Evolutionary conservation across 2,888 invertebrate genomes (phyloP).

Genomic region (Tenthredo livida): DNA sequence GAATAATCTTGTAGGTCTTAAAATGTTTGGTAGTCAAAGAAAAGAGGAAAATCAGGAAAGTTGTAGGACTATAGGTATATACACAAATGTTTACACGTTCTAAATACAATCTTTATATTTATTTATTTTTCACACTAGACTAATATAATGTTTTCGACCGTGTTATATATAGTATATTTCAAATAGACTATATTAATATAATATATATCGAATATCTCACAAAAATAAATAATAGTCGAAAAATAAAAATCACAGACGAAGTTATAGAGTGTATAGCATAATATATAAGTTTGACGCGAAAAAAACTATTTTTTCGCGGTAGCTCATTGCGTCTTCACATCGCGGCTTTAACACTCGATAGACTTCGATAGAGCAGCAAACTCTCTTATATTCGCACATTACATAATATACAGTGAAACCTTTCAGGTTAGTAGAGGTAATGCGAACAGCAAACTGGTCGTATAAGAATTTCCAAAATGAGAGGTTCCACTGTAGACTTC

Average conservation of each 20-base stretch:
- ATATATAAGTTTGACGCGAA: conserved; percentile 29
- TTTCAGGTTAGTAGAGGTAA: background rate
- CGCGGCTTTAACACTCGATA: conserved; percentile 5
- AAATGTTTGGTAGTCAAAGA: background rate
- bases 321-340: background rate
- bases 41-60: background rate
- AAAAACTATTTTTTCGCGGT: background rate
- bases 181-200: conserved; percentile 50
- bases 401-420: background rate
- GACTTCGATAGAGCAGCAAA: background rate
- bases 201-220: conserved; percentile 54
- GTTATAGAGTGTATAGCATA: conserved; percentile 37
- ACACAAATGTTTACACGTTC: conserved; percentile 5
- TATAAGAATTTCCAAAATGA: background rate
- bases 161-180: conserved; percentile 25
- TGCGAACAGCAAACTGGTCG: background rate
- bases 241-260: conserved; percentile 56
- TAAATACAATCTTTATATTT: conserved; percentile 49
- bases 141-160: conserved; percentile 42
- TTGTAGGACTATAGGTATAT: background rate
- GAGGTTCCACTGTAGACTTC: background rate
- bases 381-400: background rate
- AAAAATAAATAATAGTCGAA: conserved; percentile 57
- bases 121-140: conserved; percentile 1
- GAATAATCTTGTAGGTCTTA: background rate